Conservation (phyloP, 2,113 vertebrate genomes). For the Cheirogaleus medius region DNA sequence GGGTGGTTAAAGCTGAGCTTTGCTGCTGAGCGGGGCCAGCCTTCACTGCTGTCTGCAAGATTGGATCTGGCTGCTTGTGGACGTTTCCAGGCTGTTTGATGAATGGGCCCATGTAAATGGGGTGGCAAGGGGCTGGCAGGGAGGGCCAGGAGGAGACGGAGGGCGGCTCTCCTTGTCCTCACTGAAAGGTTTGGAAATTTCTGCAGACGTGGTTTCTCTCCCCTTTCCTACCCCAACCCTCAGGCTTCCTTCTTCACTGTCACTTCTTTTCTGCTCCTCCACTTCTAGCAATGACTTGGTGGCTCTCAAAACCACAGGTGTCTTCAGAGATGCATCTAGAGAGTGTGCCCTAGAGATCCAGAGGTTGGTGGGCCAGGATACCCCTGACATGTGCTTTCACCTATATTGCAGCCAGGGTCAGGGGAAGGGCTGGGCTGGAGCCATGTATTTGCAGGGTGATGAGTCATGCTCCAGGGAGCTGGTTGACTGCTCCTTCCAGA, state of each 20-base stretch:
- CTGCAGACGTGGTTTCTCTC: neutral
- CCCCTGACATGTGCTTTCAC: neutral
- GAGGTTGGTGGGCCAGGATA: neutral
- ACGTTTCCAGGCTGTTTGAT: slow-evolving; percentile 74
- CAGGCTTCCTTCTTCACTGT: neutral
- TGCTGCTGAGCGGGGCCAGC: neutral
- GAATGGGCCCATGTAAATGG: slow-evolving; percentile 69
- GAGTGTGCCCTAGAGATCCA: neutral
- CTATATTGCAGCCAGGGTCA: neutral
- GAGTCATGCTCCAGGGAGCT: neutral
- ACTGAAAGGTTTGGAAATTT: slow-evolving; percentile 2
- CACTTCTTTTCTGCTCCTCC: neutral
- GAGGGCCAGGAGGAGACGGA: neutral
- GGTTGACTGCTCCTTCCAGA: neutral
- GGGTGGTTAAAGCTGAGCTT: neutral
- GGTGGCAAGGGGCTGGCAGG: slow-evolving; percentile 38
- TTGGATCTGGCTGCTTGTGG: slow-evolving; percentile 57
- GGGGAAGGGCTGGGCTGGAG: neutral
- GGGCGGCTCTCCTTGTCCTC: neutral
- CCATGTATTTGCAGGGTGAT: neutral
- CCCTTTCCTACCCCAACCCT: neutral
- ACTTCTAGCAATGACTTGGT: neutral
- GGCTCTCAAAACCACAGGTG: neutral
- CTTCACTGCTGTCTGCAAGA: slow-evolving; percentile 46
- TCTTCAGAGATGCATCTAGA: neutral